Percentiles rank a stretch among this genome's conserved stretches.
These are phyloP conservation scores for Malurus leucopterus DNA, from an alignment of 2,797 vertebrate species.

Conservation along the genomic window DNA sequence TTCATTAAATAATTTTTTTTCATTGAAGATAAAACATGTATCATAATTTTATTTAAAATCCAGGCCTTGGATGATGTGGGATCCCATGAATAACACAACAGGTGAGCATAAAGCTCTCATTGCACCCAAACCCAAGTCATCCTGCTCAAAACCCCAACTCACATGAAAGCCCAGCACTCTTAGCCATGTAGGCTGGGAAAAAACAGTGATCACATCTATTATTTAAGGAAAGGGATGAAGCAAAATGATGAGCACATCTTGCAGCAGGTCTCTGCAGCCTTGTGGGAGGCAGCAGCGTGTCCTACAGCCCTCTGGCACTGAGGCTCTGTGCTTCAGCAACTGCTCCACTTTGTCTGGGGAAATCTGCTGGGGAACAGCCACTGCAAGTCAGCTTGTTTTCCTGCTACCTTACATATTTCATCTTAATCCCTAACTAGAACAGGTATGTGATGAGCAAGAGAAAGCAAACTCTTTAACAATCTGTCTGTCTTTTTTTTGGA, in stretches of 20 bases:
- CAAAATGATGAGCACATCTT: neutral
- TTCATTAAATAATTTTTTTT: neutral
- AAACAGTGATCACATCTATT: neutral
- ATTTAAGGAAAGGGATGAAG: constrained; percentile 8
- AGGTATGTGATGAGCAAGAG: neutral
- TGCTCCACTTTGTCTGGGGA: neutral
- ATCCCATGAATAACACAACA: neutral
- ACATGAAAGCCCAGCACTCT: neutral
- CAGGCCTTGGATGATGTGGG: neutral
- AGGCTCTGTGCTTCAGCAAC: neutral
- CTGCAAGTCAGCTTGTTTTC: neutral
- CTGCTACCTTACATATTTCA: constrained; percentile 22
- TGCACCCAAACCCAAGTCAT: neutral
- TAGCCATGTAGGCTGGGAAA: neutral
- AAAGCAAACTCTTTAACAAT: neutral
- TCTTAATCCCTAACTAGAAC: neutral
- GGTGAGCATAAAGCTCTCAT: neutral
- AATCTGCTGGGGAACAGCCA: neutral
- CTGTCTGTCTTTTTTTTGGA: neutral
- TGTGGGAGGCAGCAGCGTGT: neutral
- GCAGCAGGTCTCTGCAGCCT: neutral
- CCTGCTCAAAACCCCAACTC: neutral
- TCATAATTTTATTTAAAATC: neutral
- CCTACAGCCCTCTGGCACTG: neutral
- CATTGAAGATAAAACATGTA: neutral